phyloP scores from a whole-genome alignment of 2,797 vertebrate species.

The Mormyrops boulengeri region DNA sequence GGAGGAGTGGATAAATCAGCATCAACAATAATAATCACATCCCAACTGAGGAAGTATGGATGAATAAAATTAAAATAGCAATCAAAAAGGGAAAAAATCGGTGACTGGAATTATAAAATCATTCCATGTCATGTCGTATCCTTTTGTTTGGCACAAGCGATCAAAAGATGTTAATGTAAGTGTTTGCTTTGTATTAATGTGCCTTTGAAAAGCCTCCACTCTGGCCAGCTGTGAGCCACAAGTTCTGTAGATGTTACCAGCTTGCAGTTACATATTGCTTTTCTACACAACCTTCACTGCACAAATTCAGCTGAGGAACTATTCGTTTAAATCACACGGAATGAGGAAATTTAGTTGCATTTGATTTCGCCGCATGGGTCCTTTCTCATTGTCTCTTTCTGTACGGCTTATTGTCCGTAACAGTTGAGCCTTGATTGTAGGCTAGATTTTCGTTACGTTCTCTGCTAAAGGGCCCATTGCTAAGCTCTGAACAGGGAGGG shows the following conservation, averaged over 20 bases:
- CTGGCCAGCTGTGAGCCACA: not conserved
- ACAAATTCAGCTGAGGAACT: not conserved
- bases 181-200: not conserved
- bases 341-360: not conserved
- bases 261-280: not conserved
- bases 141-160: too few species aligned
- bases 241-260: not conserved
- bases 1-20: too few species aligned
- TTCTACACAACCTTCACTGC: not conserved
- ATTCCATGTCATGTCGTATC: not conserved
- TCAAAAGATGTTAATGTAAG: not conserved
- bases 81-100: not conserved
- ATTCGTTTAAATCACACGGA: not conserved
- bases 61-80: not conserved
- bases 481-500: not conserved
- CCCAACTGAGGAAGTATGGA: too few species aligned
- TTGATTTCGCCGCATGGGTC: not conserved
- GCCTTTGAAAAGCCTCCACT: not conserved
- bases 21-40: too few species aligned
- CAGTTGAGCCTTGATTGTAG: slow-evolving; percentile 4
- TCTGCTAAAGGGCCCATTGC: not conserved
- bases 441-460: not conserved
- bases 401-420: not conserved
- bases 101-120: not conserved
- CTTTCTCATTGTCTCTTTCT: not conserved